Conservation (phyloP, 2,888 invertebrate genomes). For the Ellobium chinense region DNA sequence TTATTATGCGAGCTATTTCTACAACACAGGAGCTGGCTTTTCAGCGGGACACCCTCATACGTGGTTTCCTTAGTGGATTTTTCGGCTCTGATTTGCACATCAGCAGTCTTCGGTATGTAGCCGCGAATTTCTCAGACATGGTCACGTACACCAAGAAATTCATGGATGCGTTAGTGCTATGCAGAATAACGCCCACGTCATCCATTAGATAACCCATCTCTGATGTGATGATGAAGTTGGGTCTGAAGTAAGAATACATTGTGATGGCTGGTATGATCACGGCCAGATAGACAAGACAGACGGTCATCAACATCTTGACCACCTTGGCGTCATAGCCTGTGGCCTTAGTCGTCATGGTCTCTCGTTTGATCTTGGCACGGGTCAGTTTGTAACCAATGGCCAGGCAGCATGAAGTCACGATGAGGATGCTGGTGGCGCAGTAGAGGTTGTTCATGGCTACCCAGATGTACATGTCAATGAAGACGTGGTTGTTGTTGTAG, state of each 20-base stretch:
- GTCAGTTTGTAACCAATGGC: constrained; percentile 14
- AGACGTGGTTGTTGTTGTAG: not conserved
- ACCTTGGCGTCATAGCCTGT: constrained; percentile 11
- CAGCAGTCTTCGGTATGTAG: not conserved
- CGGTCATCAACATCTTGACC: constrained; percentile 18
- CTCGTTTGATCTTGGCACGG: not conserved
- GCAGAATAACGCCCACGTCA: not conserved
- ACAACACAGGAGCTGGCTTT: too few relatives aligned
- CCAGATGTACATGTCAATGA: constrained; percentile 17
- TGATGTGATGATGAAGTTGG: constrained; percentile 10
- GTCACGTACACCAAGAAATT: constrained; percentile 27
- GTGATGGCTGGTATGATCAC: not conserved
- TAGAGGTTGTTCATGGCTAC: constrained; percentile 12
- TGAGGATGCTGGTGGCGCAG: not conserved
- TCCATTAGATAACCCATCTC: not conserved
- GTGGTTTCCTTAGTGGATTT: too few relatives aligned
- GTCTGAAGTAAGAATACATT: constrained; percentile 16
- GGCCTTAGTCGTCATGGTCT: not conserved
- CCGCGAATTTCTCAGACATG: constrained; percentile 23
- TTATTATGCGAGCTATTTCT: too few relatives aligned
- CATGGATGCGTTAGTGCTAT: constrained; percentile 9
- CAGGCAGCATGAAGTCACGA: constrained; percentile 6
- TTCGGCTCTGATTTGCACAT: too few relatives aligned
- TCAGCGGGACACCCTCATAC: too few relatives aligned
- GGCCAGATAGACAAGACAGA: constrained; percentile 2